Conservation (phyloP, 2,113 vertebrate genomes). For the Sturnus vulgaris region DNA sequence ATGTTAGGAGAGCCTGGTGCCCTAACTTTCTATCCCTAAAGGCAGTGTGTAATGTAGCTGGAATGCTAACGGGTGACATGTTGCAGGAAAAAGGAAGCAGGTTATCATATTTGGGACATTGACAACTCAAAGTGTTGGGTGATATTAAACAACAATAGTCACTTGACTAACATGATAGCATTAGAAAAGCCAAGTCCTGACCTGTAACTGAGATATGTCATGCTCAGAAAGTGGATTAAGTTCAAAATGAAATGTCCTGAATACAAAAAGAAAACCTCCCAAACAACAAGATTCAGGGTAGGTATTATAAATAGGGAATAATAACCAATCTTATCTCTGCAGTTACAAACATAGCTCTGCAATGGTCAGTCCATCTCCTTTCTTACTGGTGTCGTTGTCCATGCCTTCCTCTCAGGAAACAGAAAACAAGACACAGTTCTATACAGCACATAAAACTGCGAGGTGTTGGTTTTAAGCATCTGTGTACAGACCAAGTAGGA, state of each 20-base stretch:
- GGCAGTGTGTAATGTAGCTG: slow-evolving; percentile 26
- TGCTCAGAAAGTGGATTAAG: background rate
- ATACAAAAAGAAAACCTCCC: background rate
- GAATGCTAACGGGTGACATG: slow-evolving; percentile 57
- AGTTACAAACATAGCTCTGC: background rate
- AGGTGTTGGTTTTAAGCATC: background rate
- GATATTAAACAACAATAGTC: slow-evolving; percentile 27
- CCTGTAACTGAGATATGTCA: background rate
- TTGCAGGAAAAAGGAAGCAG: slow-evolving; percentile 47
- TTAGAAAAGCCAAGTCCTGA: slow-evolving; percentile 3
- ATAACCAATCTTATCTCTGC: background rate
- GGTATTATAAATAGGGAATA: background rate
- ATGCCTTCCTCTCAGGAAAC: background rate
- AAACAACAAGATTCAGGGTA: background rate
- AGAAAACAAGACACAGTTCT: background rate
- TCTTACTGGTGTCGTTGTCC: background rate
- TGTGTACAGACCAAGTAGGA: rapidly evolving
- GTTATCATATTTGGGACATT: slow-evolving; percentile 36
- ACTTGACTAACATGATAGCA: background rate
- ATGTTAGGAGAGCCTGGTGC: background rate
- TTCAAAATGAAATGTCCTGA: background rate
- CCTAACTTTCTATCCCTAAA: slow-evolving; percentile 13
- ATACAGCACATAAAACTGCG: rapidly evolving
- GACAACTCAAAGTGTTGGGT: slow-evolving; percentile 44
- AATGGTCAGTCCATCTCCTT: background rate